Evolutionary conservation across 2,113 vertebrate species (phyloP).

Genomic region (Calypte anna): DNA sequence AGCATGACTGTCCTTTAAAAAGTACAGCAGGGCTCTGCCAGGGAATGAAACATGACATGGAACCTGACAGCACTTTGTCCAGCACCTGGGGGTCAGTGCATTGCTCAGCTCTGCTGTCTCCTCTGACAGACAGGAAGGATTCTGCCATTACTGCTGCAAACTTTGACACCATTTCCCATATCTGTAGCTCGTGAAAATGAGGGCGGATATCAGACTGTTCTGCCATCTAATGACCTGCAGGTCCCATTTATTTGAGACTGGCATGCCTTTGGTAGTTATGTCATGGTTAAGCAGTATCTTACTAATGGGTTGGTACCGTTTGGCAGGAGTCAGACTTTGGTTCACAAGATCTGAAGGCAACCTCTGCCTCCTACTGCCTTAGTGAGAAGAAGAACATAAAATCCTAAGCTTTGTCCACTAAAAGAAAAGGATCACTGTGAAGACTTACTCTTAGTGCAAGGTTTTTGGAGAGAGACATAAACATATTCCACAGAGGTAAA

Average conservation of each 20-base stretch:
- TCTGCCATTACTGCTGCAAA: background rate
- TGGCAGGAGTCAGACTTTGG: background rate
- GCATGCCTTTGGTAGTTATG: background rate
- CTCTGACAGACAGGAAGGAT: background rate
- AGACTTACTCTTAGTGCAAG: background rate
- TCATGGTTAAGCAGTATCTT: background rate
- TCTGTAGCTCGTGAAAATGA: background rate
- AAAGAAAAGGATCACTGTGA: background rate
- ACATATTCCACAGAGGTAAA: background rate
- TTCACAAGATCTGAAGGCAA: background rate
- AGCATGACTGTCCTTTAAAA: background rate
- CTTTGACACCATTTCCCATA: background rate
- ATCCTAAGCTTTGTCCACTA: background rate
- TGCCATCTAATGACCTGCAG: fast-evolving
- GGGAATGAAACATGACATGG: background rate
- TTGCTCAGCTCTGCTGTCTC: background rate
- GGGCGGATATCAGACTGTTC: background rate
- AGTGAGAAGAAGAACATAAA: background rate
- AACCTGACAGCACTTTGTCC: background rate
- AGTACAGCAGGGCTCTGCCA: background rate
- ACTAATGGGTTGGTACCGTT: background rate
- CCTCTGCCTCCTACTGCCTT: background rate
- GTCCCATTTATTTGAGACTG: background rate
- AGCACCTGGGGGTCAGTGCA: fast-evolving
- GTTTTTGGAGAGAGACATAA: background rate